Evolutionary conservation across 1,140 invertebrate genomes (phyloP), one percentile per base, ranked within the genome.

Genomic region (Pemphigus obesinymphae): DNA sequence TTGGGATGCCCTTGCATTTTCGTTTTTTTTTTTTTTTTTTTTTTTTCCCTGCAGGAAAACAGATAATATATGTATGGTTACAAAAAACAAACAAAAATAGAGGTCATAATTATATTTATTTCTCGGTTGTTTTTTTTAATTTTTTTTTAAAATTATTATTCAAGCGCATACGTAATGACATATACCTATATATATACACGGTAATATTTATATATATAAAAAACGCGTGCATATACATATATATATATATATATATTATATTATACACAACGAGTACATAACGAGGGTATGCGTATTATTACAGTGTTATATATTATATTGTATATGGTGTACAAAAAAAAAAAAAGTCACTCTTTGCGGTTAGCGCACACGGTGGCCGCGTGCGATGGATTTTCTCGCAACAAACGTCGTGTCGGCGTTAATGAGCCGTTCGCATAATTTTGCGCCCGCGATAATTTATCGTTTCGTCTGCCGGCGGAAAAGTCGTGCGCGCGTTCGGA

Each of bases 121-220:
- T 58, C 53, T 37, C 29, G n/a, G 34, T 37, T 40, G n/a, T 66
- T 66, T 34, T 63, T 63, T 17, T 20, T 66, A n/a, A 37, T 66
- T 37, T 20, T 66, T 37, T 43, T 68, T 11, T 23, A 11, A 40
- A 68, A 68, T 68, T 68, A 68, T 68, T 68, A 68, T 68, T 43
- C 66, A 68, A 68, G n/a, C n/a, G 66, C 37, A 40, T 40, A 68
- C 23, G 37, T 68, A 40, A 68, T 68, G 66, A 68, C 40, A n/a
- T n/a, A n/a, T n/a, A n/a, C n/a, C n/a, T n/a, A n/a, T n/a, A n/a
- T n/a, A n/a, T n/a, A n/a, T n/a, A 43, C n/a, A 23, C 34, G 37
- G 66, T 40, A 15, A 43, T 40, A 68, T 68, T 20, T 40, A 43
- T n/a, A n/a, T n/a, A n/a, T n/a, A n/a, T n/a, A n/a, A n/a, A n/a